Conservation (phyloP, 2,888 invertebrate genomes). For the Eudasyphora cyanicolor region DNA sequence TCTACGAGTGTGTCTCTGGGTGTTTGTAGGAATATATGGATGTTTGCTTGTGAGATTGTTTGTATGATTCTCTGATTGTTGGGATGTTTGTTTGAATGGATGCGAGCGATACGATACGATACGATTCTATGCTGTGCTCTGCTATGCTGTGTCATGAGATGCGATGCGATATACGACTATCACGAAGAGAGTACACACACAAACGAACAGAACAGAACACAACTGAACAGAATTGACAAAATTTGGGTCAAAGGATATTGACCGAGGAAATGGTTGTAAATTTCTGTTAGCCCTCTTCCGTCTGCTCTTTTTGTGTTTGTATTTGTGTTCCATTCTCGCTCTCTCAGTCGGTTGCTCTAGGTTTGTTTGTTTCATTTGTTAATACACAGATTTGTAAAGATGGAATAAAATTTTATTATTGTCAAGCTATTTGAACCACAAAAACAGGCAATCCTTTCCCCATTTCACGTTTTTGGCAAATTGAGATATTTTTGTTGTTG, state of each 20-base stretch:
- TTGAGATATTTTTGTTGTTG: not conserved
- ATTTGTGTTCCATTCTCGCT: not conserved
- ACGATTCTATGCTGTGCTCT: too few species aligned
- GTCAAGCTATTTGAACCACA: not conserved
- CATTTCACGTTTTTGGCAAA: not conserved
- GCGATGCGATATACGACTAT: not conserved
- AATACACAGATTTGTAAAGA: conserved; percentile 16
- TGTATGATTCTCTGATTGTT: not conserved
- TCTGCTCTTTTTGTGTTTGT: conserved; percentile 15
- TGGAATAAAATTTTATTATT: conserved; percentile 5
- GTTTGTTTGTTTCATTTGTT: conserved; percentile 19
- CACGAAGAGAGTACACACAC: too few species aligned
- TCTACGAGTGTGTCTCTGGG: not conserved
- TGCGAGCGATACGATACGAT: too few species aligned
- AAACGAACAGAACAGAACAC: conserved; percentile 48
- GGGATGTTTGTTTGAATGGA: conserved; percentile 17
- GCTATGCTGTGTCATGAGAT: not conserved
- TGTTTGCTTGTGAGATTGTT: conserved; percentile 24
- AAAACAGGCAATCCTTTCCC: not conserved
- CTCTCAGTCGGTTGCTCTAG: not conserved
- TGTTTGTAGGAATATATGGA: conserved; percentile 3
- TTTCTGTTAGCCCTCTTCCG: conserved; percentile 12
- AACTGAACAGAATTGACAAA: conserved; percentile 65
- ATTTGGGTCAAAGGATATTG: conserved; percentile 78
- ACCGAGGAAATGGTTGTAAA: conserved; percentile 70